A percentile compares a stretch with the other conserved stretches of the same genome.
Evolutionary conservation across 1,140 invertebrate species (phyloP).

Genomic region (Scaptomyza hsui): DNA sequence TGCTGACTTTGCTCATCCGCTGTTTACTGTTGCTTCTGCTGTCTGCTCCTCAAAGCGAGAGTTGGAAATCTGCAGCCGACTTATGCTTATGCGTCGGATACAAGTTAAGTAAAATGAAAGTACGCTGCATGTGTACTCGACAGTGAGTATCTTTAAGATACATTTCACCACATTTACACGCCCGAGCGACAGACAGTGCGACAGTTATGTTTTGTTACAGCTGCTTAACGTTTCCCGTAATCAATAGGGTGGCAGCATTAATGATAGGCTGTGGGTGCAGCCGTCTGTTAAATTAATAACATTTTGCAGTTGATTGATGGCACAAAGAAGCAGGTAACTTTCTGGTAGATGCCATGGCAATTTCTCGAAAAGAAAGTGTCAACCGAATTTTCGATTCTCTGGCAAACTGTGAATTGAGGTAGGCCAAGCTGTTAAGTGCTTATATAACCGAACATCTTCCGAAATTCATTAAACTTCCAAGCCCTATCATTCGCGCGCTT

Average conservation of each 20-base stretch:
- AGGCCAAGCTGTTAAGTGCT: constrained; percentile 64
- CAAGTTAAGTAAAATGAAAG: constrained; percentile 61
- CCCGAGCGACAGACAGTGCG: constrained; percentile 27
- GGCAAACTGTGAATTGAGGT: constrained; percentile 57
- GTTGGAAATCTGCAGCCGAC: constrained; percentile 50
- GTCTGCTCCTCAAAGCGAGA: constrained; percentile 40
- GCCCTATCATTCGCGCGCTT: constrained; percentile 15
- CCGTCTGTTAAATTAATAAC: constrained; percentile 51
- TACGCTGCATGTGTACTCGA: constrained; percentile 44
- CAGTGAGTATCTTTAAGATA: constrained; percentile 34
- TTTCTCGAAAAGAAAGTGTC: constrained; percentile 70
- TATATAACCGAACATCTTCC: constrained; percentile 53
- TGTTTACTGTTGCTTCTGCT: neutral
- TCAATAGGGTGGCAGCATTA: constrained; percentile 41
- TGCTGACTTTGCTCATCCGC: constrained; percentile 28
- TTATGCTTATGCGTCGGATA: constrained; percentile 35
- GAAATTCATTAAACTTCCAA: constrained; percentile 6
- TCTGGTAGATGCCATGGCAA: constrained; percentile 55
- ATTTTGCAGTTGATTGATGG: constrained; percentile 70
- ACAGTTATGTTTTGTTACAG: constrained; percentile 30
- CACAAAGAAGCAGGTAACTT: constrained; percentile 36
- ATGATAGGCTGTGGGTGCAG: constrained; percentile 27
- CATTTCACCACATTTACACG: constrained; percentile 70
- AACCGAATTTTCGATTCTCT: constrained; percentile 30
- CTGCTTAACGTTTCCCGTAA: constrained; percentile 36